A percentile compares a stretch with the other conserved stretches of the same genome.
These are phyloP conservation scores for Acridotheres tristis DNA, from an alignment of 2,797 vertebrate genomes.

Conservation along the genomic window DNA sequence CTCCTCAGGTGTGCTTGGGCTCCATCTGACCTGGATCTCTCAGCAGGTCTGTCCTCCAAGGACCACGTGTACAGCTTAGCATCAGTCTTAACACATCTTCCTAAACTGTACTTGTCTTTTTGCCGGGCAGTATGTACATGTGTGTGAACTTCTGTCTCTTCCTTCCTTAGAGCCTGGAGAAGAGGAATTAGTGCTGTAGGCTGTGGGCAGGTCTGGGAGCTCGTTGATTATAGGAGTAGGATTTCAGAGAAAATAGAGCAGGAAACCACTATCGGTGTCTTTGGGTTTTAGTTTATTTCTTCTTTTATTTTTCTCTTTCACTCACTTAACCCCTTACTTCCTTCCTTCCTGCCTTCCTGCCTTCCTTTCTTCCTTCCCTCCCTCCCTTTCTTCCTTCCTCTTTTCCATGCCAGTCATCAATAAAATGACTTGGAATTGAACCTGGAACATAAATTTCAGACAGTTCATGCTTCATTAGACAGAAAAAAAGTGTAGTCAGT, in stretches of 20 bases:
- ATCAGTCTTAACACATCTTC: neutral
- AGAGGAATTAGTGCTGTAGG: neutral
- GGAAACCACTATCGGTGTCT: neutral
- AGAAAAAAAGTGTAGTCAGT: neutral
- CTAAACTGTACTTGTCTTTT: neutral
- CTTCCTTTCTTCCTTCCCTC: no score
- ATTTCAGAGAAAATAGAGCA: neutral
- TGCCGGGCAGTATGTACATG: neutral
- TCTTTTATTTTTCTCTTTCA: neutral
- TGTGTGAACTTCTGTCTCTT: neutral
- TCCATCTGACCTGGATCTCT: neutral
- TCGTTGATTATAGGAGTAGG: neutral
- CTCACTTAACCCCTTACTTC: no score
- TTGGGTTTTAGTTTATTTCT: neutral
- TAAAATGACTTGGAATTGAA: neutral
- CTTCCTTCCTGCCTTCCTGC: neutral
- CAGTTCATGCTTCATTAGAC: neutral
- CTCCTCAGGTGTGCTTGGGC: neutral
- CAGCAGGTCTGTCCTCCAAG: neutral
- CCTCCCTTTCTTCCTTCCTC: neutral
- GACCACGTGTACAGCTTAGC: neutral
- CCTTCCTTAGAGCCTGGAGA: neutral
- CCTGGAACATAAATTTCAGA: neutral
- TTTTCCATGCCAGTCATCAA: neutral
- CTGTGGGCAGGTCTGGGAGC: neutral